Conservation (phyloP, 2,888 invertebrate species). For the Formica aserva region DNA sequence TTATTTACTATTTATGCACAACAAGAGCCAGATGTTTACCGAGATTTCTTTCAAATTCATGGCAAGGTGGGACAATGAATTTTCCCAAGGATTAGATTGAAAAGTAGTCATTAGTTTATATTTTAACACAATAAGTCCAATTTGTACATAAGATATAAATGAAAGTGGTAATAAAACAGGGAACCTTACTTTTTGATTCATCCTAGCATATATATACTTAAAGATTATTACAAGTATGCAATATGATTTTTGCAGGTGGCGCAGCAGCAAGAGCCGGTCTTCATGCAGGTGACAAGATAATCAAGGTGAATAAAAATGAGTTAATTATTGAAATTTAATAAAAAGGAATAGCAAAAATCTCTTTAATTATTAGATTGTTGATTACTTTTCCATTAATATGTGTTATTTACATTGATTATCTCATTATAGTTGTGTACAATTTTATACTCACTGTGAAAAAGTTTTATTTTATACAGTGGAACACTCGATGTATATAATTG, state of each 20-base stretch:
- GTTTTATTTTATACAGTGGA: constrained; percentile 9
- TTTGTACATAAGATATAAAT: too few species aligned
- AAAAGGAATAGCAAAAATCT: neutral
- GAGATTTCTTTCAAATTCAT: too few species aligned
- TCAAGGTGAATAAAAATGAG: constrained; percentile 89
- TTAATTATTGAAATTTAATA: neutral
- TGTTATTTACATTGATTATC: neutral
- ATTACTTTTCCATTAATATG: neutral
- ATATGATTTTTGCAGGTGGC: constrained; percentile 89
- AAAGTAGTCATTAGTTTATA: too few species aligned
- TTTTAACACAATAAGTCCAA: too few species aligned
- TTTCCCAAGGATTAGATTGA: too few species aligned
- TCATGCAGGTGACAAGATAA: constrained; percentile 96
- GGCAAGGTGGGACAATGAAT: too few species aligned
- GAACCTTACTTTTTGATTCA: too few species aligned
- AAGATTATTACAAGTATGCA: neutral
- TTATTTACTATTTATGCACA: too few species aligned
- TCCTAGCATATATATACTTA: neutral
- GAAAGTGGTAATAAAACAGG: too few species aligned
- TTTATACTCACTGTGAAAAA: neutral
- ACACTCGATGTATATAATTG: constrained; percentile 5
- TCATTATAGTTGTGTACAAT: neutral
- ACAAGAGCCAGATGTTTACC: too few species aligned
- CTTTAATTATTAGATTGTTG: constrained; percentile 1
- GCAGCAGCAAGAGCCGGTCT: constrained; percentile 97